Base-by-base conservation (phyloP, 1,140 invertebrate species). In the Drosophila kurseongensis region DNA sequence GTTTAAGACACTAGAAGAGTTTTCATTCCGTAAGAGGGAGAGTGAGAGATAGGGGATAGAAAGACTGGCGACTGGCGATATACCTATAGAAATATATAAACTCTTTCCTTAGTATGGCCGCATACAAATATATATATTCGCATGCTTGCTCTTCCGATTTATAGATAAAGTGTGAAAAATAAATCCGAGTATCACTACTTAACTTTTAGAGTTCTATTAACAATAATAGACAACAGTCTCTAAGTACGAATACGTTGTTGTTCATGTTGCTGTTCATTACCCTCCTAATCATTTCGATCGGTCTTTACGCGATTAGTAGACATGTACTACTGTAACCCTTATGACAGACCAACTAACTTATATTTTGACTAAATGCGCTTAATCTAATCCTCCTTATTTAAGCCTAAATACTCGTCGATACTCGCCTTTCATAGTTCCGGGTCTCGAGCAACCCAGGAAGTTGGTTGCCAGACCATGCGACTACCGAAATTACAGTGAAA, bases 141-240 rank as follows among this genome's bases (percentile, higher is more conserved):
- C 63, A 45, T 38, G 58, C 38, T n/a, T 23, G 56, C 56, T 10
- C 23, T 27, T 38, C 45, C 13, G 45, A 8, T 50, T 45, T 55
- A 50, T 60, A 59, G 63, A 75, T 83, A 61, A 62, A 61, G 65
- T 78, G 83, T 84, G 84, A 78, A 89, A 88, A 89, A 89, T 89
- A 89, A 89, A 84, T 89, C 84, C 84, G 85, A 89, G 73, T 89
- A 89, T 88, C 84, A 89, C 84, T 88, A 88, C 84, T 88, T 88
- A 88, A 88, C 80, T 66, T 89, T 80, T 89, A 89, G 61, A 89
- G 74, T 89, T 78, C 84, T 89, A 89, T 89, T 90, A 89, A 85
- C 82, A 85, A 89, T 89, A 89, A 89, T 89, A 89, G 84, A 89
- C 85, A 89, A 89, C 84, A 89, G 84, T 89, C 84, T 89, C 84